phyloP scores from a whole-genome alignment of 2,888 invertebrate genomes.

The Trachelus tabidus region DNA sequence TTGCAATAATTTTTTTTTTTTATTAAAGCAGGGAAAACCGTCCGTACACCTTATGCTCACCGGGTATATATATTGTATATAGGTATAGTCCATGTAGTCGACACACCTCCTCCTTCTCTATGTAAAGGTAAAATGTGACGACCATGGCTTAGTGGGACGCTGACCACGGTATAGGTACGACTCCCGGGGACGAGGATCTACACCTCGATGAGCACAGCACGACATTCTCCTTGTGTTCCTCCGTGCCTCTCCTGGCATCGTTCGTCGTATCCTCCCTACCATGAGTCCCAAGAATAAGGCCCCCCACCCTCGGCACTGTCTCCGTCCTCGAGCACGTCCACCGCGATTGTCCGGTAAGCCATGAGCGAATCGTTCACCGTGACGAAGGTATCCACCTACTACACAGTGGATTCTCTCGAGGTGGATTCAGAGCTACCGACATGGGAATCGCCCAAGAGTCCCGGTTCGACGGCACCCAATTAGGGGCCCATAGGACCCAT shows the following conservation, averaged over 20 bases:
- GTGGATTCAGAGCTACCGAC: constrained; percentile 28
- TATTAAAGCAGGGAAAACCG: too few species aligned
- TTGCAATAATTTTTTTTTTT: too few species aligned
- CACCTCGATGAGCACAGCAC: constrained; percentile 66
- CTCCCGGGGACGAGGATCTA: constrained; percentile 65
- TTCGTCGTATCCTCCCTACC: constrained; percentile 15
- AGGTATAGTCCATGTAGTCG: too few species aligned
- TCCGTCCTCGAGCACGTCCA: constrained; percentile 53
- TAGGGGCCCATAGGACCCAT: constrained; percentile 13
- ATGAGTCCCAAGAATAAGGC: constrained; percentile 12
- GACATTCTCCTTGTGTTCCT: constrained; percentile 55
- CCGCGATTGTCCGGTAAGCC: constrained; percentile 57
- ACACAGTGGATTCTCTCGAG: constrained; percentile 37
- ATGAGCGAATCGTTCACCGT: constrained; percentile 59
- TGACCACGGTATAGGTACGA: constrained; percentile 61
- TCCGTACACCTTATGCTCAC: too few species aligned
- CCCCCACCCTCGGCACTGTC: background rate
- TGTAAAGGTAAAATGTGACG: constrained; percentile 41
- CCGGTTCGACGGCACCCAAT: constrained; percentile 29
- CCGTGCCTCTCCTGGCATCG: constrained; percentile 23
- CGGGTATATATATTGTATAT: too few species aligned
- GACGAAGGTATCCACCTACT: constrained; percentile 60
- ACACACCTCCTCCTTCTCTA: background rate
- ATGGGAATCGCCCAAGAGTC: constrained; percentile 45
- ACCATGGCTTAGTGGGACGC: constrained; percentile 64